A percentile compares a stretch with the other conserved stretches of the same genome.
Conservation (phyloP, 1,140 invertebrate species). For the Ostrea denselamellosa region DNA sequence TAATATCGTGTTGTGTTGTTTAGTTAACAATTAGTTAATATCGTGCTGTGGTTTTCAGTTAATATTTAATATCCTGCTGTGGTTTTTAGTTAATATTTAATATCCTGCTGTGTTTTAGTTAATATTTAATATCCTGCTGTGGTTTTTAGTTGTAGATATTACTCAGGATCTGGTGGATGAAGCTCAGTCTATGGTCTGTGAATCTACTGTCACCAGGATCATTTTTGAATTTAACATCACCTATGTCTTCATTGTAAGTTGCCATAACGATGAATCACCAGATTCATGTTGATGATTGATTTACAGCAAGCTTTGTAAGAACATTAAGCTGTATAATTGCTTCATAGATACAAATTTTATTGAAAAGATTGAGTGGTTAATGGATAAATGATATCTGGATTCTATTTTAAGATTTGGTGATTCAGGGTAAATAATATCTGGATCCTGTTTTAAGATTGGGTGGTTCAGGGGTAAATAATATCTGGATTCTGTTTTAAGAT, state of each 20-base stretch:
- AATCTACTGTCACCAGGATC: conserved; percentile 49
- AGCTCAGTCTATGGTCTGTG: conserved; percentile 57
- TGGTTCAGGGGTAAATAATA: too few relatives aligned
- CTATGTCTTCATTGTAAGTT: conserved; percentile 54
- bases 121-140: neutral
- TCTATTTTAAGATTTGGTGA: neutral
- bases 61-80: too few relatives aligned
- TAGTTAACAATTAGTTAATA: too few relatives aligned
- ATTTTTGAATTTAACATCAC: conserved; percentile 57
- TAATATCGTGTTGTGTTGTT: too few relatives aligned
- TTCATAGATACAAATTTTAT: too few relatives aligned
- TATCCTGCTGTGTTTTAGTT: conserved; percentile 5
- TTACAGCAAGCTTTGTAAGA: too few relatives aligned
- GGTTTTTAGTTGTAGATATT: conserved; percentile 63
- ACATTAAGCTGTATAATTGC: too few relatives aligned
- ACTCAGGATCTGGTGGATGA: conserved; percentile 53
- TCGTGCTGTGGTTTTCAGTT: too few relatives aligned
- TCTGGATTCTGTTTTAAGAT: too few relatives aligned
- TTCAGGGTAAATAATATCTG: neutral
- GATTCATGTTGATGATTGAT: neutral
- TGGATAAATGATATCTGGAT: neutral
- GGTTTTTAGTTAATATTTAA: too few relatives aligned
- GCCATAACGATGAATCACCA: neutral
- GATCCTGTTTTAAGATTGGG: neutral
- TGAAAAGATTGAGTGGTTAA: neutral